phyloP scores from a whole-genome alignment of 2,113 vertebrate genomes.

The Halichoeres trimaculatus region DNA sequence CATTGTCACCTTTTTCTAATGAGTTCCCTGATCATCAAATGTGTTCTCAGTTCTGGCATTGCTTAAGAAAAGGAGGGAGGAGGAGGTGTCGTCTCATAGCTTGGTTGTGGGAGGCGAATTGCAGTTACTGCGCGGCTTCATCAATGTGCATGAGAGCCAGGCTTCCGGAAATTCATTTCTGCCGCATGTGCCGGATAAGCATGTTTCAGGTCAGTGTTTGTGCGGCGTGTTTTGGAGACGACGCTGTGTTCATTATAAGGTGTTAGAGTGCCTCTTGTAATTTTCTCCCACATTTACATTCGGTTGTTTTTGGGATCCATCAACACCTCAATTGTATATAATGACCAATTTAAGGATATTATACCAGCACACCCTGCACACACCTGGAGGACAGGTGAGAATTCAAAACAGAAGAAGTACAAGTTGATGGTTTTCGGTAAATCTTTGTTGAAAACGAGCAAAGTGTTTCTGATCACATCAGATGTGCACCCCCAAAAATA shows the following conservation, averaged over 20 bases:
- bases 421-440: slow-evolving; percentile 19
- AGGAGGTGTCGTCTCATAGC: slow-evolving; percentile 44
- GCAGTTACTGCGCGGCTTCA: slow-evolving; percentile 63
- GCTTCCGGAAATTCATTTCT: slow-evolving; percentile 81
- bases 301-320: slow-evolving; percentile 72
- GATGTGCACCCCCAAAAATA: slow-evolving; percentile 15
- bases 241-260: slow-evolving; percentile 78
- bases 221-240: slow-evolving; percentile 44
- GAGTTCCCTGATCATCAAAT: slow-evolving; percentile 77
- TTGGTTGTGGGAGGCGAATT: slow-evolving; percentile 35
- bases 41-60: slow-evolving; percentile 72
- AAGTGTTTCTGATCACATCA: not conserved
- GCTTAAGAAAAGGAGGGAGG: slow-evolving; percentile 43
- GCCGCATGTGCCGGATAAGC: slow-evolving; percentile 69
- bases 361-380: slow-evolving; percentile 53
- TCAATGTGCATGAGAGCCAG: slow-evolving; percentile 76
- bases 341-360: slow-evolving; percentile 78
- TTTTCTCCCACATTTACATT: slow-evolving; percentile 71
- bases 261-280: slow-evolving; percentile 76
- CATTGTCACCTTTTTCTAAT: slow-evolving; percentile 89
- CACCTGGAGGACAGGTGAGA: slow-evolving; percentile 49
- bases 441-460: slow-evolving; percentile 28
- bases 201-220: slow-evolving; percentile 74
- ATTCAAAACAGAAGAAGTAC: slow-evolving; percentile 50
- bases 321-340: slow-evolving; percentile 77